Conservation (phyloP, 2,888 invertebrate genomes). For the Idaea straminata region DNA sequence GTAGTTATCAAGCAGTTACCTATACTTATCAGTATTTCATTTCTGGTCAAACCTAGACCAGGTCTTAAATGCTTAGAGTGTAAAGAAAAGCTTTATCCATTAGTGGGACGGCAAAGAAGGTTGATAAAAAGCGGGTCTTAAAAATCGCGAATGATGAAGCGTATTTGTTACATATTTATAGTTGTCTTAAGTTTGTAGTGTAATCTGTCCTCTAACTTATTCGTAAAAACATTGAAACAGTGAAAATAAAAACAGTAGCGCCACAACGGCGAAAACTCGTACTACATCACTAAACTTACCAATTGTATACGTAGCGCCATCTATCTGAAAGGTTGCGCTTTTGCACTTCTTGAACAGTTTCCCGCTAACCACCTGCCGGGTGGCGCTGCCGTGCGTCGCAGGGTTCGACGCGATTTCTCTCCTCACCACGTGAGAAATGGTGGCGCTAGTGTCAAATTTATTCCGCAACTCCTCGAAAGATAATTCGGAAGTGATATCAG, state of each 20-base stretch:
- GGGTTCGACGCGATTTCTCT: conserved; percentile 70
- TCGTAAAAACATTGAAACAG: not conserved
- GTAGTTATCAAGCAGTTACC: no score
- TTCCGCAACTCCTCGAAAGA: conserved; percentile 72
- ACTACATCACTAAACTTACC: conserved; percentile 77
- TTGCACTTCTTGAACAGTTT: conserved; percentile 90
- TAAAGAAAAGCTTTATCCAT: no score
- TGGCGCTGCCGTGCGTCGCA: conserved; percentile 73
- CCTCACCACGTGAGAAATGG: conserved; percentile 43
- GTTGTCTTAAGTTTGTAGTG: no score
- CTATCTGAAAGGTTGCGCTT: conserved; percentile 92
- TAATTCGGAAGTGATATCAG: conserved; percentile 58
- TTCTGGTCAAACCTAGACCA: no score
- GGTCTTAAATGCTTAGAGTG: no score
- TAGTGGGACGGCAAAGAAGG: no score
- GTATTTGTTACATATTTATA: no score
- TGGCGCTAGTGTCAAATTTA: conserved; percentile 68
- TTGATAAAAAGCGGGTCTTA: no score
- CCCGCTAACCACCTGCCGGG: conserved; percentile 73
- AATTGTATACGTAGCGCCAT: conserved; percentile 92
- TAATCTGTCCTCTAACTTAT: no score
- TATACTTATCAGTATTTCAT: no score
- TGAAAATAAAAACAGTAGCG: not conserved
- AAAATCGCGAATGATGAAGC: no score
- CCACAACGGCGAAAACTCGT: not conserved